These are phyloP conservation scores for Ceramica pisi DNA, from an alignment of 2,888 invertebrate species.

Conservation along the genomic window DNA sequence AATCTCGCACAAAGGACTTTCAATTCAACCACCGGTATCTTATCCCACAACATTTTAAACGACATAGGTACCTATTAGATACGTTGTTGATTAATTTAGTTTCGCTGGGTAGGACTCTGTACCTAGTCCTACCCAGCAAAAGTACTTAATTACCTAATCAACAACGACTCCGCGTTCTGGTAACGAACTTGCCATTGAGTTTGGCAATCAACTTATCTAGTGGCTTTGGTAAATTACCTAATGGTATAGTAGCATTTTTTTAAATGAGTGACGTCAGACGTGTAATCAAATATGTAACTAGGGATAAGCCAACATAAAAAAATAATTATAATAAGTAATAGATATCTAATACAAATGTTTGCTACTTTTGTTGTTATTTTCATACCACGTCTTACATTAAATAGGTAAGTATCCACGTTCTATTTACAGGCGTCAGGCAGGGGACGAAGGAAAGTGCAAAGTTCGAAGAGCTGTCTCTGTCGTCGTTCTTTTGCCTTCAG, in stretches of 20 bases:
- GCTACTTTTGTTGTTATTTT: conserved; percentile 9
- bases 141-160: background rate
- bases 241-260: no score
- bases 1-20: background rate
- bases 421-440: conserved; percentile 29
- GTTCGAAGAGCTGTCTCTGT: conserved; percentile 34
- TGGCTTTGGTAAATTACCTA: background rate
- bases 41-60: no score
- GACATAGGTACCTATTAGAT: no score
- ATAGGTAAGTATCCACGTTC: conserved; percentile 15
- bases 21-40: background rate
- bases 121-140: no score
- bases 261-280: no score
- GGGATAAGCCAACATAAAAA: no score
- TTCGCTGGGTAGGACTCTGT: no score
- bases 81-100: no score
- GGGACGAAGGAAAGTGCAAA: conserved; percentile 44
- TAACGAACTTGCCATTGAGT: background rate
- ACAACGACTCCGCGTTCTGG: background rate
- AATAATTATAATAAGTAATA: no score
- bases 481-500: conserved; percentile 26
- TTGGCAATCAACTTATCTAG: background rate
- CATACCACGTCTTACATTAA: background rate
- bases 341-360: no score
- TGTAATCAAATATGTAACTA: no score